Conservation (phyloP, 2,113 vertebrate genomes). For the Diphyllodes magnificus region DNA sequence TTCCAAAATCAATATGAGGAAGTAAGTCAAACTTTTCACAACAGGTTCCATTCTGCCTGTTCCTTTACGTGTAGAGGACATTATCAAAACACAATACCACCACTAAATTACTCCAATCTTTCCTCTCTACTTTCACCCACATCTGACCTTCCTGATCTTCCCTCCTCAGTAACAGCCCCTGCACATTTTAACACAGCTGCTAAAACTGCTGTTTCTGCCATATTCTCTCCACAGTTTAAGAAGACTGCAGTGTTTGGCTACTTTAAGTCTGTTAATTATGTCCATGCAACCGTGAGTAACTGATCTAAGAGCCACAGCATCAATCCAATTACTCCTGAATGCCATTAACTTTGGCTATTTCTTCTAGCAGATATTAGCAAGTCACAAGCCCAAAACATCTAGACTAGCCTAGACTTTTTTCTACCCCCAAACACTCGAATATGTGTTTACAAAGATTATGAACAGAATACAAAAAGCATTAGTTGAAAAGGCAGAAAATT, state of each 20-base stretch:
- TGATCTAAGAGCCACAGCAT: not conserved
- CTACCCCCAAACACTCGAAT: fast-evolving
- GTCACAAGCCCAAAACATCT: not conserved
- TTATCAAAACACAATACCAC: not conserved
- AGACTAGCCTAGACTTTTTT: not conserved
- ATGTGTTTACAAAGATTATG: not conserved
- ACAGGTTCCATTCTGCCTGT: not conserved
- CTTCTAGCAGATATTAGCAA: not conserved
- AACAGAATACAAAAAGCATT: not conserved
- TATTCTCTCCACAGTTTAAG: not conserved
- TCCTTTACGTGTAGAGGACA: not conserved
- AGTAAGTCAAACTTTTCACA: not conserved
- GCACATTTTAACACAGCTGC: not conserved
- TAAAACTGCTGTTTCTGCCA: not conserved
- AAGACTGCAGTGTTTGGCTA: not conserved
- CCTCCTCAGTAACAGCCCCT: not conserved
- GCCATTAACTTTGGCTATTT: not conserved
- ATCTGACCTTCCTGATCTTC: not conserved
- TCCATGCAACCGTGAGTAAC: not conserved
- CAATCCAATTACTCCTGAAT: not conserved
- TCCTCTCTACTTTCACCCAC: not conserved
- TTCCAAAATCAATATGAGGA: not conserved
- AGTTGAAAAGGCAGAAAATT: not conserved
- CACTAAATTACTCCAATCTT: not conserved
- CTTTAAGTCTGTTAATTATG: not conserved